Base-by-base conservation (phyloP, 2,113 vertebrate species). In the Beaufortia kweichowensis region DNA sequence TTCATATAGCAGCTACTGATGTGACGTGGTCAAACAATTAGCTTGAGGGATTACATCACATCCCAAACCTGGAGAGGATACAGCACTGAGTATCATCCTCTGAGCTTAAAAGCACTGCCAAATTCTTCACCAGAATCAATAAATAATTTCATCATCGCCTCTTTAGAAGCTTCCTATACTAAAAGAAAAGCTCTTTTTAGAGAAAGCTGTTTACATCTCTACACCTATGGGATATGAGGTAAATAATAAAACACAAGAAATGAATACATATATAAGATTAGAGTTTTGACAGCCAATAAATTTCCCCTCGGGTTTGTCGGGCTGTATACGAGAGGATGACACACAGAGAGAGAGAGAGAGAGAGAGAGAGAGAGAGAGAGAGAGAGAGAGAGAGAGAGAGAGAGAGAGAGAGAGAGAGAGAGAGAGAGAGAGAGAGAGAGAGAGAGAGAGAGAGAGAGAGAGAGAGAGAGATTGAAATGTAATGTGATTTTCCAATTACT, bases 91-190 rank as follows among this genome's bases (percentile, higher is more conserved):
- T 31, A 12, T 43, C 75, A 48, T 35, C 26, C n/a, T 14, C 61
- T 11, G 2, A n/a, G 48, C 2, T 53, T 53, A n/a, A 8, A 5
- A 53, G 19, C 26, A n/a, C 55, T 15, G 62, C 31, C 69, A 60
- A 79, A 78, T 33, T 56, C 1, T 5, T 72, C 76, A 80, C 29
- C 21, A 35, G 86, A 88, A 91, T 90, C 90, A 85, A 90, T 90
- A 85, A 62, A 89, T 88, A 64, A 88, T 90, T 85, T 86, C 77
- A 86, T 79, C 79, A 82, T 61, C 76, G 11, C 75, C 78, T 73
- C 76, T 77, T 69, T 61, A 63, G 17, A 66, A 79, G 28, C 71
- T 69, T 81, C 78, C 63, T 75, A 67, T 66, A 57, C 69, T 60
- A 15, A 59, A 69, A 70, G 50, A 84, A 78, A 63, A 85, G 79